Conservation (phyloP, 2,113 vertebrate genomes). For the Lagenorhynchus albirostris region DNA sequence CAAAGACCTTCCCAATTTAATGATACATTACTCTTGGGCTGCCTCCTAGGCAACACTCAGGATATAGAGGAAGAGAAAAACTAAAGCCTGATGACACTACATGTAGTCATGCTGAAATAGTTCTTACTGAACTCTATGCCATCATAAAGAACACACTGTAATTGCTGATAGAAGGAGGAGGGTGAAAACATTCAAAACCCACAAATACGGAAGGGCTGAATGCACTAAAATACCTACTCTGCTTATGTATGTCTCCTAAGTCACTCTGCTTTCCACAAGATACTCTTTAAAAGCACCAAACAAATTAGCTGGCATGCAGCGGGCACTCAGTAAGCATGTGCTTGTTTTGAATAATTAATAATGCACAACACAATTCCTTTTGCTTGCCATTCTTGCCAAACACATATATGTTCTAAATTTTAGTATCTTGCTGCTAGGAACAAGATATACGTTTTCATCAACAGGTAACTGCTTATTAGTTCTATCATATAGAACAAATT, state of each 20-base stretch:
- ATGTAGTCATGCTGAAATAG: not conserved
- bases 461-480: not conserved
- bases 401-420: not conserved
- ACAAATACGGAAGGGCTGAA: not conserved
- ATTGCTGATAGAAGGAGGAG: not conserved
- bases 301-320: no score
- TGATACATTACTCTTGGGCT: not conserved
- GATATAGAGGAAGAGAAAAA: not conserved
- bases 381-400: not conserved
- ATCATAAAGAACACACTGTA: not conserved
- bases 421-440: not conserved
- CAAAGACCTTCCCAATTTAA: not conserved
- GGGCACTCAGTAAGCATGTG: not conserved
- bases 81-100: fast-evolving
- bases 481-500: not conserved
- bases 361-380: no score
- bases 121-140: not conserved
- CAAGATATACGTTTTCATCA: fast-evolving
- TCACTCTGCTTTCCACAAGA: not conserved
- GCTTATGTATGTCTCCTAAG: not conserved
- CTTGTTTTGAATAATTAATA: not conserved
- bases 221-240: not conserved
- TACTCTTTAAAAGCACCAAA: not conserved
- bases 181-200: not conserved
- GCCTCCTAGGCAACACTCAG: not conserved